Conservation (phyloP, 2,113 vertebrate genomes). For the Ibidorhyncha struthersii region DNA sequence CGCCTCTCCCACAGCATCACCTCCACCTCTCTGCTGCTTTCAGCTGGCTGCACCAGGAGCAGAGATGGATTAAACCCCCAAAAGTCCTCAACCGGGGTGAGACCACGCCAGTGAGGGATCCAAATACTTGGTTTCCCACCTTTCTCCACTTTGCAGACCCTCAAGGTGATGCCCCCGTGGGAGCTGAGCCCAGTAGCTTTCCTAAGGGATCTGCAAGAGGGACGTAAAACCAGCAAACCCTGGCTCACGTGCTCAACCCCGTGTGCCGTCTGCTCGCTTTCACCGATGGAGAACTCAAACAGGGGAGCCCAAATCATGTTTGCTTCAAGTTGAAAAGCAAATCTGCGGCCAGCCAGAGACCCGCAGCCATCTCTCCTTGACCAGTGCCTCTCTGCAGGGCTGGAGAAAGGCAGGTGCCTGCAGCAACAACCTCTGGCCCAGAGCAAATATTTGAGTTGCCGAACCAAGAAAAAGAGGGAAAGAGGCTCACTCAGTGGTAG, state of each 20-base stretch:
- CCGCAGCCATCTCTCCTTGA: background rate
- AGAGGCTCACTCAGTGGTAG: background rate
- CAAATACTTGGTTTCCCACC: background rate
- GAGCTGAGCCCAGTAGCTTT: background rate
- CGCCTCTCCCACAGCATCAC: rapidly evolving
- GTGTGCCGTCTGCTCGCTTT: background rate
- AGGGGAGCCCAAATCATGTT: background rate
- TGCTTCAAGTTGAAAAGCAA: background rate
- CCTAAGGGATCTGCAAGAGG: background rate
- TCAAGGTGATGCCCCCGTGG: rapidly evolving
- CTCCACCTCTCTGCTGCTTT: background rate
- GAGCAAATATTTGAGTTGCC: background rate
- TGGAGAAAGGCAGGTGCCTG: background rate
- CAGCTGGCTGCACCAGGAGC: rapidly evolving
- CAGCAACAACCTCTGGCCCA: background rate
- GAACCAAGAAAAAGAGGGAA: background rate
- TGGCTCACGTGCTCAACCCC: rapidly evolving
- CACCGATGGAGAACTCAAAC: background rate
- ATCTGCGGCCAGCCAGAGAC: background rate
- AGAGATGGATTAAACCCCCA: background rate
- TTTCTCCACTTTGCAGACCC: background rate
- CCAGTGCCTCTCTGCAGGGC: background rate
- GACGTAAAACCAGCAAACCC: background rate
- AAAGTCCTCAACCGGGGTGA: background rate
- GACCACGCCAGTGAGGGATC: background rate